phyloP scores from a whole-genome alignment of 2,888 invertebrate genomes.

The Callimorpha dominula region DNA sequence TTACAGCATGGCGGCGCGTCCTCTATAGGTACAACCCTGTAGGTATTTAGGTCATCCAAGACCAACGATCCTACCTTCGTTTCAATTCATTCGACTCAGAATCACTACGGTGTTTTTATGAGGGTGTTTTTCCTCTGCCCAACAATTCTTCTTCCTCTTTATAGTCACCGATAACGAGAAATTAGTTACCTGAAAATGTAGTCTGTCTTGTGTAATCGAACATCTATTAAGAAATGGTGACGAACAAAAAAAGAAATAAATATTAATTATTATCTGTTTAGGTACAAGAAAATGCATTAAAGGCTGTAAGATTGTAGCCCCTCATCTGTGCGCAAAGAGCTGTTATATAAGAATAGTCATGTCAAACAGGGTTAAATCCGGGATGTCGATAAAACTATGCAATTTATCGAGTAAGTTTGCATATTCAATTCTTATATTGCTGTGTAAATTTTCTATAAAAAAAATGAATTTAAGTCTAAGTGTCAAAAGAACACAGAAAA shows the following conservation, averaged over 20 bases:
- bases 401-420: not conserved
- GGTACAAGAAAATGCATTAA: constrained; percentile 5
- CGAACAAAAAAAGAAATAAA: not conserved
- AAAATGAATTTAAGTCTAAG: not conserved
- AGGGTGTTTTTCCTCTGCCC: too few species aligned
- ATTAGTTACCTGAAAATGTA: too few species aligned
- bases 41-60: too few species aligned
- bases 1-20: too few species aligned
- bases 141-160: too few species aligned
- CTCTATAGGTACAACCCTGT: too few species aligned
- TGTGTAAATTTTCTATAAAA: not conserved
- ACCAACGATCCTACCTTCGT: too few species aligned
- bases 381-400: not conserved
- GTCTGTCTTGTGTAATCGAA: not conserved
- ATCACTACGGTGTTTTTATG: too few species aligned
- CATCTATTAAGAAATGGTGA: not conserved
- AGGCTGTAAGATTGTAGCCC: not conserved
- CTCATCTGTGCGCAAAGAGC: not conserved
- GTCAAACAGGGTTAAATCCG: not conserved
- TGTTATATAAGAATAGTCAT: not conserved
- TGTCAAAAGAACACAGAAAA: too few species aligned
- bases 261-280: not conserved
- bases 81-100: too few species aligned
- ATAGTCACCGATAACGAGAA: too few species aligned
- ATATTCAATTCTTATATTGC: not conserved